Percentiles rank a stretch among this genome's conserved stretches.
Conservation (phyloP, 2,888 invertebrate species). For the Drosophila yooni region DNA sequence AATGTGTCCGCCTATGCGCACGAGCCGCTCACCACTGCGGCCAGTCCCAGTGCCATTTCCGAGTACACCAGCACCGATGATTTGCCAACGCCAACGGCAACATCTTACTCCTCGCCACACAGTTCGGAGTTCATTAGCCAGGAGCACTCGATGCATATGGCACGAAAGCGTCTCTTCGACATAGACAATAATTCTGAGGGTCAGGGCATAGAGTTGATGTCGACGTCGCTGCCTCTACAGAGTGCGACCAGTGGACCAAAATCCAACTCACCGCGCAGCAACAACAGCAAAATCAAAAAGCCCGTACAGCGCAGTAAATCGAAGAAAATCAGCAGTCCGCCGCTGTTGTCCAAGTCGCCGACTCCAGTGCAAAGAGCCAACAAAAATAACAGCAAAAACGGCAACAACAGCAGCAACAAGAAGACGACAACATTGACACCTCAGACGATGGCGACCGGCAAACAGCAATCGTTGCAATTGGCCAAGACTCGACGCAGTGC, state of each 20-base stretch:
- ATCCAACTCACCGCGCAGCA: slow-evolving; percentile 27
- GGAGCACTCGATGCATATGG: slow-evolving; percentile 7
- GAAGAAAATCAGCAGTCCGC: slow-evolving; percentile 4
- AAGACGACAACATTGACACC: neutral
- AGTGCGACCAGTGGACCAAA: slow-evolving; percentile 44
- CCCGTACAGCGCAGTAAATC: slow-evolving; percentile 12
- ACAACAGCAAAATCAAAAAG: slow-evolving; percentile 22
- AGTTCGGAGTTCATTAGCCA: slow-evolving; percentile 9
- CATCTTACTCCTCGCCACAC: slow-evolving; percentile 19
- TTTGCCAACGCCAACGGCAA: slow-evolving; percentile 21
- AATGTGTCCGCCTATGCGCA: slow-evolving; percentile 48
- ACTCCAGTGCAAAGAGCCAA: slow-evolving; percentile 1
- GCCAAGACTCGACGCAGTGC: slow-evolving; percentile 29
- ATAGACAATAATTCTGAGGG: slow-evolving; percentile 16
- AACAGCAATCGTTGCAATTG: neutral
- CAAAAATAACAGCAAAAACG: slow-evolving; percentile 1
- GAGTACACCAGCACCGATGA: slow-evolving; percentile 63
- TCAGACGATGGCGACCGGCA: neutral
- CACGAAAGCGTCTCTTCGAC: slow-evolving; percentile 58
- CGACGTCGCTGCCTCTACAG: slow-evolving; percentile 3
- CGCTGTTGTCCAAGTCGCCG: slow-evolving; percentile 9
- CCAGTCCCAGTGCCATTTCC: slow-evolving; percentile 32
- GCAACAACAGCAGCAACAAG: slow-evolving; percentile 11
- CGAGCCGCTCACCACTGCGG: slow-evolving; percentile 8
- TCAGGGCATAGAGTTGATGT: neutral